Evolutionary conservation across 92 coral and sea anemone genomes (phyloP), one percentile per base, ranked within the genome.

Genomic region (Actinostola sp.): DNA sequence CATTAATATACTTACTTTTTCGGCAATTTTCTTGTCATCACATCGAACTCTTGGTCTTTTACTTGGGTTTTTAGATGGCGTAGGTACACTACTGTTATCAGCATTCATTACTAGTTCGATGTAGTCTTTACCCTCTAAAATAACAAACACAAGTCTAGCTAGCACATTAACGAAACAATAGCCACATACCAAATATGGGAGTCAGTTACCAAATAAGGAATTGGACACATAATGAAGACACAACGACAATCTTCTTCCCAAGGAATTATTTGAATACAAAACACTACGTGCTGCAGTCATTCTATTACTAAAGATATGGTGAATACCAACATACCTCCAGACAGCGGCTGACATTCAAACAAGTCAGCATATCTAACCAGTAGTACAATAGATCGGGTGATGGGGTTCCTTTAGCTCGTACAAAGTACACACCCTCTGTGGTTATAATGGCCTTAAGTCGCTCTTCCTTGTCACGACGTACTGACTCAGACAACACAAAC

Each of bases 91-190:
- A 84, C 92, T 90, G 78, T 90, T 90, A 17, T 90, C 97, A 13
- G 97, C 97, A 54, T 95, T 95, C 88, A 93, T 89, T 42, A 92
- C 85, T 11, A 95, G 88, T 78, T 95, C 99, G 56, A 95, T 92
- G 67, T 91, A 95, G 73, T 88, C 87, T 49, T 88, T 84, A 23
- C 87, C 85, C 51, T 92, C 99, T 95, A 58, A 1, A 70, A 55
- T 67, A 72, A 38, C 11, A 59, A 38, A 66, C 20, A 68, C 15
- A 48, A 2, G 54, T 6, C 19, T n/a, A 48, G 54, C 15, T 3
- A 6, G 7, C n/a, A 6, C 3, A 49, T n/a, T 26, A 49, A 29
- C 49, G 13, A 23, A 62, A 29, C 68, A 39, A 17, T 61, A n/a
- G n/a, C n/a, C n/a, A n/a, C n/a, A n/a, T n/a, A n/a, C n/a, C n/a